Evolutionary conservation across 1,140 invertebrate species (phyloP), one percentile per base, ranked within the genome.

Genomic region (Nixonia krombeini): DNA sequence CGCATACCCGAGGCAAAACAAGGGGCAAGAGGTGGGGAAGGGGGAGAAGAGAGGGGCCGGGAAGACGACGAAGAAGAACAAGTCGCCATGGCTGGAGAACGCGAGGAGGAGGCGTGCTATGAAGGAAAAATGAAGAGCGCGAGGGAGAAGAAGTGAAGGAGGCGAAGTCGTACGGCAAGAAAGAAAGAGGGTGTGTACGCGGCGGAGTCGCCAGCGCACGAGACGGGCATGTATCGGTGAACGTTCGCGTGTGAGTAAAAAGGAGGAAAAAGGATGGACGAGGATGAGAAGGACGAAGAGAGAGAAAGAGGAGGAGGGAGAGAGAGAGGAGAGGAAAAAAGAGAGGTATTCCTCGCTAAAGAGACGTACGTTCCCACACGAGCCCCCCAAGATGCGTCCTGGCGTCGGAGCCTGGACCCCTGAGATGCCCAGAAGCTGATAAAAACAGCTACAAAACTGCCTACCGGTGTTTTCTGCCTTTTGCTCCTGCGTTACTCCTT

Each of bases 391-490:
- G 81, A 84, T 84, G 83, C 82, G 81, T 83, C 78, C 51, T 35
- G 57, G 61, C 62, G 63, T 75, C 69, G 69, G 35, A 62, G 70
- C 50, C 73, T 75, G 73, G 77, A 76, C 75, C 78, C 73, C 73
- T 73, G 75, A 79, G 82, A 85, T 84, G 78, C 80, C 80, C 79
- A 83, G 82, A 82, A 85, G 81, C 82, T 83, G 81, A 84, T 84
- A 84, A 84, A 85, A 84, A 83, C 80, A 81, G 80, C 81, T 84
- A 83, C 82, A 84, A 84, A 84, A 84, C 82, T 84, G 81, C 81
- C 81, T 84, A 84, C 82, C 81, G 81, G 82, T 84, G 79, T 84
- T 84, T 84, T 84, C 79, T 83, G 75, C 79, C 75, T 81, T 77
- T 84, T 76, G 76, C 79, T 79, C 66, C 76, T 80, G 75, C 76